These are phyloP conservation scores for Drosophila mayaguana DNA, from an alignment of 2,888 invertebrate species.

Conservation along the genomic window DNA sequence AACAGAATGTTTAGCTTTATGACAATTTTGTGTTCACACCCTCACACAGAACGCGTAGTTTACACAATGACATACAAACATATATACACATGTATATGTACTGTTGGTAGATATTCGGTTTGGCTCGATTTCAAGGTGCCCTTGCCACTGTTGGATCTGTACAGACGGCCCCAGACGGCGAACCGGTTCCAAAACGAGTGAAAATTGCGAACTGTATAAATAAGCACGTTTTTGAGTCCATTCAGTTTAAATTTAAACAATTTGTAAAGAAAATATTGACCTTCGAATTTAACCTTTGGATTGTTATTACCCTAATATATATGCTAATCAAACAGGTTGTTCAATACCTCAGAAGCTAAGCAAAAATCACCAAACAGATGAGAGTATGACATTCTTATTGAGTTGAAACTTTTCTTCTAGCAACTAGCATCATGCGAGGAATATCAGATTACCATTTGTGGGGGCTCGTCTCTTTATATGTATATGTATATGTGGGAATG, in stretches of 20 bases:
- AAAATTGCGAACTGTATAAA: constrained; percentile 41
- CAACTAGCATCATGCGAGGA: no score
- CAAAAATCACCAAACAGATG: no score
- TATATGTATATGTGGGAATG: no score
- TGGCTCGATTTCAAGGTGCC: constrained; percentile 67
- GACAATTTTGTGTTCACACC: constrained; percentile 31
- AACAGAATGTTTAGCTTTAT: constrained; percentile 60
- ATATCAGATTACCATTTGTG: no score
- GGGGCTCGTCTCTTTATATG: no score
- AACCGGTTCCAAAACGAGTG: constrained; percentile 65
- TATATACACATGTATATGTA: background rate
- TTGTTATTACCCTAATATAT: background rate
- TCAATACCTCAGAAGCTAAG: background rate
- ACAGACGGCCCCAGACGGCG: constrained; percentile 12
- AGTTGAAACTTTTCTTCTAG: no score
- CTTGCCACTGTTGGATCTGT: constrained; percentile 46
- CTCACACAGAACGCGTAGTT: background rate
- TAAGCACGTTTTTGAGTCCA: constrained; percentile 16
- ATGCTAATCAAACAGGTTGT: background rate
- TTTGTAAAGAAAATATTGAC: constrained; percentile 53
- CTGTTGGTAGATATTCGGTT: constrained; percentile 33
- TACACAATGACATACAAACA: background rate
- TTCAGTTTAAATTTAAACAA: constrained; percentile 14
- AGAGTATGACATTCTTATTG: no score
- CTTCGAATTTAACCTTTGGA: constrained; percentile 53